Evolutionary conservation across 2,113 vertebrate genomes (phyloP), one percentile per base, ranked within the genome.

Genomic region (Lasiurus cinereus): DNA sequence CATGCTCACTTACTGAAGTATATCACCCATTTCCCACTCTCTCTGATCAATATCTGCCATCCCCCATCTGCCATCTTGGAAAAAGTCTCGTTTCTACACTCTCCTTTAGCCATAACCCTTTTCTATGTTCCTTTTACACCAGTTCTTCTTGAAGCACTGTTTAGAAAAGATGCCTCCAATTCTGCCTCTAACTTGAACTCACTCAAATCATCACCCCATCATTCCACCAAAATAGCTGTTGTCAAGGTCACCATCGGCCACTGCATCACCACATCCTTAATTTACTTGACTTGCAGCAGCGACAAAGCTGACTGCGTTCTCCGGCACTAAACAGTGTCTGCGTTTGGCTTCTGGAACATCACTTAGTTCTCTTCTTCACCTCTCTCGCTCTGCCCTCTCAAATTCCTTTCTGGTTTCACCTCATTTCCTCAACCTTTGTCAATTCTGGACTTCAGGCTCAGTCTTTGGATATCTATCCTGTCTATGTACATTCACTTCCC

Each of bases 161-260:
- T 88, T 54, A 88, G 43, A 94, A 88, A 91, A 22, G 62, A 77
- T 87, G 69, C 62, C 62, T 87, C 80, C n/a, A 92, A 64, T 64
- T 36, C 59, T 62, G 43, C 39, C 67, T 46, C 52, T 31, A 19
- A 80, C 80, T 66, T 93, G 29, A 94, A 90, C 80, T 90, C 52
- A 13, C 56, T 88, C 54, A 54, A 73, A 89, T 74, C 76, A 80
- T 59, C 84, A 80, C 36, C 19, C 64, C 66, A 79, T 78, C 66
- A 54, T 10, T 89, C 73, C 43, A 92, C 67, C 79, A 86, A 94
- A 94, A 82, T 48, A 90, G 74, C 50, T 80, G 67, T n/a, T 27
- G n/a, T 80, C 52, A 76, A 90, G 82, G 76, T 48, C 74, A 77
- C 90, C 82, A 69, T 50, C 78, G 54, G 43, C 50, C 59, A 74